Base-by-base conservation (phyloP, 2,797 vertebrate genomes). In the Apodemus agrarius region DNA sequence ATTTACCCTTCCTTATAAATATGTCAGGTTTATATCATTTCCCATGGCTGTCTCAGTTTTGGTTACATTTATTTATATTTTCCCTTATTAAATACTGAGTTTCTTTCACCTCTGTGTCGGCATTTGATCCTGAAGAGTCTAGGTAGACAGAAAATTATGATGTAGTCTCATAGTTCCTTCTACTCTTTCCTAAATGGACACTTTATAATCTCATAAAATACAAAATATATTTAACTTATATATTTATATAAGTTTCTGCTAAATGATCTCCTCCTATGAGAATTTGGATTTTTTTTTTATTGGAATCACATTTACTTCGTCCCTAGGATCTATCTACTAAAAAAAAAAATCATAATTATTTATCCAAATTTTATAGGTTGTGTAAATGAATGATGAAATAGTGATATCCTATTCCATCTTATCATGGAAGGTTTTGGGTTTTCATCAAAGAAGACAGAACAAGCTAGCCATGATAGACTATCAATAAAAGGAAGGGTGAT, bases 391-490 rank as follows among this genome's bases (percentile, higher is more conserved):
- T 87, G 46, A 90, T 37, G 72, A 90, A 86, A 61, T 34, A 74
- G 46, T 34, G 40, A 78, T 57, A 24, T 37, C 69, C n/a, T 72
- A 1, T 24, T 43, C 0, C 7, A 57, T 19, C 26, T 22, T 10
- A 63, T 31, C 22, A 22, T 76, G 57, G 31, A 95, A 83, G 40
- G 54, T 19, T 49, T 76, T 2, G 65, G 31, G 6, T 31, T 54
- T 94, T 29, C n/a, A 82, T 89, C 91, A 86, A 95, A 83, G 92
- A 93, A 8, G 10, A 12, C 80, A 7, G 14, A 85, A 81, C 14
- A 85, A 93, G 72, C 10, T 54, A 57, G n/a, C 89, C 43, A 88
- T 17, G 17, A 24, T 83, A 54, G 79, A 87, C 21, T 82, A 59
- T 29, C 57, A 94, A 78, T 14, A 86, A 59, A 89, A 24, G 26